Base-by-base conservation (phyloP, 2,113 vertebrate genomes). In the Xiphias gladius region DNA sequence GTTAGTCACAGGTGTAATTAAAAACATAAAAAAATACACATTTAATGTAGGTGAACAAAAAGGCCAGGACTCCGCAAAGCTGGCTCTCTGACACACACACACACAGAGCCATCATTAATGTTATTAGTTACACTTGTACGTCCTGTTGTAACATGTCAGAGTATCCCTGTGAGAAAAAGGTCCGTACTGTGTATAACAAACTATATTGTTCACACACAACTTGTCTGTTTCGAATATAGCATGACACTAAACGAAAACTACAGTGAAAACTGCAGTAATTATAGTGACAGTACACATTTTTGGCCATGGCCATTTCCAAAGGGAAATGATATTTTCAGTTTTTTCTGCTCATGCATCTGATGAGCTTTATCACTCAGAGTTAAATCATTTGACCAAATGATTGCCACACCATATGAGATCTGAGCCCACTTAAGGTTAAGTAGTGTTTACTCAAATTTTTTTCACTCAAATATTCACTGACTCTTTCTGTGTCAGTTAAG, bases 271-370 rank as follows among this genome's bases (percentile, higher is more conserved):
- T 46, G 67, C 41, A 74, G 41, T 64, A 74, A 70, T 68, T 79
- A 85, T 66, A 80, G 67, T 76, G 79, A 83, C 76, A 76, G 75
- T 58, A 69, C 83, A 76, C 75, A 76, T 41, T 28, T 46, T 7
- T 77, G 50, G 13, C 32, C 24, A 28, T 26, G 57, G 46, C 48
- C 55, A 67, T 26, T 46, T 66, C 28, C 8, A n/a, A 50, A 0
- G 0, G 4, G 32, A 9, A 52, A 71, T 57, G 3, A 37, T 8
- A 32, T 17, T 58, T 66, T 69, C 20, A 24, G 20, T 1, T 30
- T 50, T 65, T 20, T 24, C 2, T 19, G 10, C 16, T 50, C 14
- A 43, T n/a, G 2, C 7, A n/a, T 28, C 11, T 20, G 37, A 28
- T 46, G 6, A 57, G 24, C 1, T 67, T 41, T 24, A 28, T 35